Evolutionary conservation across 2,113 vertebrate species (phyloP).

Genomic region (Aspiorhynchus laticeps): DNA sequence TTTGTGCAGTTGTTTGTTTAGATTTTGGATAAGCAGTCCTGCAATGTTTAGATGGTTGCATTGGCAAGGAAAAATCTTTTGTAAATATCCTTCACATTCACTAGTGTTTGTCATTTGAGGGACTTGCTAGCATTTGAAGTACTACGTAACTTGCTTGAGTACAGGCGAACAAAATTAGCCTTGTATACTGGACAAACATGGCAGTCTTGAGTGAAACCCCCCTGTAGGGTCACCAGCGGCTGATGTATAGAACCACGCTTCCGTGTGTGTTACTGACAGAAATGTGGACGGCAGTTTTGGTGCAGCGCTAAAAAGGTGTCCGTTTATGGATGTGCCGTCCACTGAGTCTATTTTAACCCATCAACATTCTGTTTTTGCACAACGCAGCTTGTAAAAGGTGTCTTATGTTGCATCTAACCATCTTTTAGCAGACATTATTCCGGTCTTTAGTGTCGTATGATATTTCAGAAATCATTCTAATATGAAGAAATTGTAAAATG

Average conservation of each 20-base stretch:
- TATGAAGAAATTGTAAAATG: too few relatives aligned
- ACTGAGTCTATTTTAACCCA: conserved; percentile 65
- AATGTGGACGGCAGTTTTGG: conserved; percentile 15
- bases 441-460: too few relatives aligned
- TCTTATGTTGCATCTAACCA: neutral
- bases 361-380: conserved; percentile 28
- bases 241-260: conserved; percentile 7
- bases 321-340: conserved; percentile 55
- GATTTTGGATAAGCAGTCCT: neutral
- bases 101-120: neutral
- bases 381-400: neutral
- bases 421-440: too few relatives aligned
- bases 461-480: too few relatives aligned
- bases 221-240: neutral
- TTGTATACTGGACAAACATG: neutral
- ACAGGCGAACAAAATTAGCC: neutral
- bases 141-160: neutral
- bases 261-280: neutral
- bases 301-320: conserved; percentile 43
- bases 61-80: neutral
- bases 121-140: neutral
- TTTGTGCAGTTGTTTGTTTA: neutral
- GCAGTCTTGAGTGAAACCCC: neutral
- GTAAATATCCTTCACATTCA: neutral
- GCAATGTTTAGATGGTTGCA: neutral